Conservation (phyloP, 1,140 invertebrate species). For the Orius insidiosus region DNA sequence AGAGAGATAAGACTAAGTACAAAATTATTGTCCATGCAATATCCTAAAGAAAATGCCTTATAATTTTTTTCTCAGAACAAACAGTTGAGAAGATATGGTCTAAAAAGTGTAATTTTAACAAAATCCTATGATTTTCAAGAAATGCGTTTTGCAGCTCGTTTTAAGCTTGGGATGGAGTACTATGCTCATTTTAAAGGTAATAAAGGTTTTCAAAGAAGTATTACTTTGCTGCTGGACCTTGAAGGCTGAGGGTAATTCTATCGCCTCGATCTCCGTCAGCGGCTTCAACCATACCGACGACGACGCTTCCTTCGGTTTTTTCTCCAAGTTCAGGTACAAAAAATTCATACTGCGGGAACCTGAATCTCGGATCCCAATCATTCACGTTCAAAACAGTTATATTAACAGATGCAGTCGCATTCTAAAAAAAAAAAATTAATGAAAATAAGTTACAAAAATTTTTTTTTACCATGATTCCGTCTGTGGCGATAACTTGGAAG, state of each 20-base stretch:
- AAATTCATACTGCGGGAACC: conserved; percentile 73
- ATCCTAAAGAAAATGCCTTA: too few species aligned
- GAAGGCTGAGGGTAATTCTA: conserved; percentile 43
- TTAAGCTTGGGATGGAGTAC: not conserved
- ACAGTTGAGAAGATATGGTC: too few species aligned
- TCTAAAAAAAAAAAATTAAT: conserved; percentile 35
- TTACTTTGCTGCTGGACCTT: conserved; percentile 51
- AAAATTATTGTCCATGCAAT: too few species aligned
- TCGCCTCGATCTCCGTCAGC: conserved; percentile 71
- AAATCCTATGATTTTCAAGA: too few species aligned
- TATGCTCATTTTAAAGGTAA: not conserved
- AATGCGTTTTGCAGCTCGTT: not conserved
- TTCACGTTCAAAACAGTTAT: conserved; percentile 74
- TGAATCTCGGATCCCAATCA: conserved; percentile 81
- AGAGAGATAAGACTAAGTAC: too few species aligned
- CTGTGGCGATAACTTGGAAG: conserved; percentile 68
- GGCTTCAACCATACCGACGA: conserved; percentile 31
- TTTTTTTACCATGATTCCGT: conserved; percentile 47
- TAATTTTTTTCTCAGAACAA: too few species aligned
- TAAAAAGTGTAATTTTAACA: too few species aligned
- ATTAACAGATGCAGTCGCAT: conserved; percentile 55
- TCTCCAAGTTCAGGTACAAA: conserved; percentile 33
- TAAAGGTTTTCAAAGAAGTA: not conserved
- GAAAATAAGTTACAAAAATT: not conserved
- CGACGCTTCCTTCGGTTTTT: conserved; percentile 39